Evolutionary conservation across 2,888 invertebrate genomes (phyloP).

Genomic region (Ellobium chinense): DNA sequence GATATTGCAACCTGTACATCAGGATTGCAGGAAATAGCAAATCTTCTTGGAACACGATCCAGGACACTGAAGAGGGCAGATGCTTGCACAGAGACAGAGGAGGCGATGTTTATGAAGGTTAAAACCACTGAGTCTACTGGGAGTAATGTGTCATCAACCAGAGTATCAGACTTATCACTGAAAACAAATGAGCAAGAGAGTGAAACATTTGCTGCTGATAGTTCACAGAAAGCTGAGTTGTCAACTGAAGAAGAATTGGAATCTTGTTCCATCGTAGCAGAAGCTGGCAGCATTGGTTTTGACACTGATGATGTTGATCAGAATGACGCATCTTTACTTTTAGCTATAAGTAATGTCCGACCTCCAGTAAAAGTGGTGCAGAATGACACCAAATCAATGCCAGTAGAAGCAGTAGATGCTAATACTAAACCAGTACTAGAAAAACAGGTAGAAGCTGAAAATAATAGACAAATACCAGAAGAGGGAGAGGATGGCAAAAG

Average conservation of each 20-base stretch:
- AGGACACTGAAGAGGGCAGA: slow-evolving; percentile 41
- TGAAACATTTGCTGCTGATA: slow-evolving; percentile 28
- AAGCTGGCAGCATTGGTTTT: not conserved
- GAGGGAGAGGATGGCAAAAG: not conserved
- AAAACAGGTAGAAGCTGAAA: too few relatives aligned
- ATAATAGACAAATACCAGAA: too few relatives aligned
- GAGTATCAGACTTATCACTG: not conserved
- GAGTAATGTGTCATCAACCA: not conserved
- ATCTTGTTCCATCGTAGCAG: not conserved
- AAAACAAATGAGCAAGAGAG: not conserved
- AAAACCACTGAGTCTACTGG: not conserved
- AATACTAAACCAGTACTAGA: too few relatives aligned
- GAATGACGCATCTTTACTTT: slow-evolving; percentile 35
- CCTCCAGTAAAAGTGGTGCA: slow-evolving; percentile 3
- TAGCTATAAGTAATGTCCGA: slow-evolving; percentile 37
- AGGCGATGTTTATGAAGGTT: slow-evolving; percentile 45
- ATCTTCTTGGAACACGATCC: slow-evolving; percentile 35
- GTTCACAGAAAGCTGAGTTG: not conserved
- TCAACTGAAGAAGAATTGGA: not conserved
- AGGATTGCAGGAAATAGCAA: slow-evolving; percentile 35
- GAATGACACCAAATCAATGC: too few relatives aligned
- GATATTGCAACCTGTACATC: slow-evolving; percentile 31
- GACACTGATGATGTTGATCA: slow-evolving; percentile 17
- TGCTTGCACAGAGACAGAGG: slow-evolving; percentile 49
- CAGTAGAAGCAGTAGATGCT: too few relatives aligned